Percentiles rank a stretch among this genome's conserved stretches.
Evolutionary conservation across 1,140 invertebrate species (phyloP).

Genomic region (Formica exsecta): DNA sequence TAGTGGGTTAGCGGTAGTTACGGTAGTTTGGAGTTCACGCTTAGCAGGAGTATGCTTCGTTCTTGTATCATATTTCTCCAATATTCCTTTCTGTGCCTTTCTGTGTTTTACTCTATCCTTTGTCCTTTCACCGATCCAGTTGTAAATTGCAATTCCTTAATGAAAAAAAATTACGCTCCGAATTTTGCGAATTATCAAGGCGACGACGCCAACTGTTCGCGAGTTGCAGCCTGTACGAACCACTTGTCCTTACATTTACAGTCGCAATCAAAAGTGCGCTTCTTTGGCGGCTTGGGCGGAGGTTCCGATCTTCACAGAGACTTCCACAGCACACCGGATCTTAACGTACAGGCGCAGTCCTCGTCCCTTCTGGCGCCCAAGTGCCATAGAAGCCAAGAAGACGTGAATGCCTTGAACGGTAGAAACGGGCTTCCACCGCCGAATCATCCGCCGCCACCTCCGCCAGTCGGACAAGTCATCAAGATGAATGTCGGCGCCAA

Average conservation of each 20-base stretch:
- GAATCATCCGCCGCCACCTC: conserved; percentile 90
- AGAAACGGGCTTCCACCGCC: conserved; percentile 89
- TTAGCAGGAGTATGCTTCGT: conserved; percentile 47
- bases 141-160: conserved; percentile 40
- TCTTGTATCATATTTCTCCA: neutral
- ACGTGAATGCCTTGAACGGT: conserved; percentile 88
- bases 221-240: conserved; percentile 7
- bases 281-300: conserved; percentile 87
- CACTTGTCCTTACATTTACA: conserved; percentile 74
- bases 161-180: neutral
- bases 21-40: conserved; percentile 54
- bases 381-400: conserved; percentile 92
- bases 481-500: conserved; percentile 89
- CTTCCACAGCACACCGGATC: conserved; percentile 95
- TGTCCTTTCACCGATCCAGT: neutral
- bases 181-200: conserved; percentile 35
- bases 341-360: conserved; percentile 87
- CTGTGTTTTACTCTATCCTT: neutral
- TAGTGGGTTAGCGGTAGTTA: conserved; percentile 27
- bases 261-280: conserved; percentile 86
- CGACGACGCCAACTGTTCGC: neutral
- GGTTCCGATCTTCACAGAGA: conserved; percentile 91
- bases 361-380: conserved; percentile 84
- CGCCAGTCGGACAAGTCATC: conserved; percentile 91
- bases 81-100: neutral